A percentile compares a stretch with the other conserved stretches of the same genome.
Conservation (phyloP, 2,888 invertebrate genomes). For the Acleris cristana region DNA sequence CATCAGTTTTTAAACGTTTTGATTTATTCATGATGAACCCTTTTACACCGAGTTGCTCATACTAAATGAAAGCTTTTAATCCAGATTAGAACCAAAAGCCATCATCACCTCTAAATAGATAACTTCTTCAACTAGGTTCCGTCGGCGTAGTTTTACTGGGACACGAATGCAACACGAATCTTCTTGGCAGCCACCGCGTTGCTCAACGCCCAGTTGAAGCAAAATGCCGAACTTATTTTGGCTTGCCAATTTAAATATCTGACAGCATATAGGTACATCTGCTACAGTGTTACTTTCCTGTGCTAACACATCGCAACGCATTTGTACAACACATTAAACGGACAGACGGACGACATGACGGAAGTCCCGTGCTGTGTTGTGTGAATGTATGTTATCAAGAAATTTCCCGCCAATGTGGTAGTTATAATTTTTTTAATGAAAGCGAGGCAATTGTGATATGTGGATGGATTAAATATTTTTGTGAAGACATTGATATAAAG, state of each 20-base stretch:
- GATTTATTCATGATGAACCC: no score
- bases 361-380: conserved; percentile 44
- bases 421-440: conserved; percentile 47
- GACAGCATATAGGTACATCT: conserved; percentile 56
- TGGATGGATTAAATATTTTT: conserved; percentile 3
- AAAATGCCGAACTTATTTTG: conserved; percentile 83
- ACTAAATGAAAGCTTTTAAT: neutral
- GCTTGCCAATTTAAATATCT: conserved; percentile 79
- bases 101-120: conserved; percentile 36
- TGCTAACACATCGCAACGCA: conserved; percentile 50
- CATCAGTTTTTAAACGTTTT: no score
- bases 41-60: no score
- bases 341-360: conserved; percentile 52
- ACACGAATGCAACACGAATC: conserved; percentile 77
- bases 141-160: conserved; percentile 48
- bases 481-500: conserved; percentile 17
- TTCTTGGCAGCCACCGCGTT: conserved; percentile 72
- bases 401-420: conserved; percentile 59
- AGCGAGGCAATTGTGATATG: conserved; percentile 23
- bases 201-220: conserved; percentile 77
- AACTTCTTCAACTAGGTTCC: conserved; percentile 44
- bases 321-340: conserved; percentile 51
- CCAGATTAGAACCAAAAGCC: neutral
- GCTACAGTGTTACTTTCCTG: conserved; percentile 52
- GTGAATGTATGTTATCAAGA: conserved; percentile 44